Base-by-base conservation (phyloP, 1,140 invertebrate genomes). In the Cyphomyrmex costatus region DNA sequence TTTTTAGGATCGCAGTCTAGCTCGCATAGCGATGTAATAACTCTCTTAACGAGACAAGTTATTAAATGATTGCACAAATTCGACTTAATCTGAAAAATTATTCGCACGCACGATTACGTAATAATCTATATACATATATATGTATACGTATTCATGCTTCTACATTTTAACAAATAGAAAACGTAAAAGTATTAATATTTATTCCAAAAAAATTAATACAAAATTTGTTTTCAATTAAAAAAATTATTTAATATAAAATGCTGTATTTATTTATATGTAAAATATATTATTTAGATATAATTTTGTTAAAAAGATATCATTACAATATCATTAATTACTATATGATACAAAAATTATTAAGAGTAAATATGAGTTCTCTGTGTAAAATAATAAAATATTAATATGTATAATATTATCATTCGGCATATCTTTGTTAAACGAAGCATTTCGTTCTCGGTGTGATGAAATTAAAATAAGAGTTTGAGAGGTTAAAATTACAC, bases 201-300 rank as follows among this genome's bases (percentile, higher is more conserved):
- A 36, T 49, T 16, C 16, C 14, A 10, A 42, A 42, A 42, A 42
- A 10, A 42, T 42, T 49, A 49, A n/a, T 65, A 36, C 3, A 65
- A 65, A 21, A 36, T 33, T 65, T 8, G 3, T 3, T 65, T 60
- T 16, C 30, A 61, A 61, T 27, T 61, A 16, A 49, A 49, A 49
- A 2, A 49, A 10, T 42, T 10, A 42, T 42, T 42, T 2, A 42
- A 49, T 3, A 49, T 16, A 49, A 49, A 14, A 16, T 33, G 19
- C 8, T 65, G 30, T 16, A 65, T 65, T 65, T 16, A 65, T 65
- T 65, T 65, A 65, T n/a, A 8, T 33, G 27, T 21, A 65, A 19
- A n/a, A 65, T 33, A 65, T 36, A 19, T 63, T 63, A 63, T 3
- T 63, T 63, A 63, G 7, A 63, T 33, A 30, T 19, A 7, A 7